Percentiles rank a stretch among this genome's conserved stretches.
Evolutionary conservation across 1,140 invertebrate species (phyloP).

Genomic region (Liolophura sinensis): DNA sequence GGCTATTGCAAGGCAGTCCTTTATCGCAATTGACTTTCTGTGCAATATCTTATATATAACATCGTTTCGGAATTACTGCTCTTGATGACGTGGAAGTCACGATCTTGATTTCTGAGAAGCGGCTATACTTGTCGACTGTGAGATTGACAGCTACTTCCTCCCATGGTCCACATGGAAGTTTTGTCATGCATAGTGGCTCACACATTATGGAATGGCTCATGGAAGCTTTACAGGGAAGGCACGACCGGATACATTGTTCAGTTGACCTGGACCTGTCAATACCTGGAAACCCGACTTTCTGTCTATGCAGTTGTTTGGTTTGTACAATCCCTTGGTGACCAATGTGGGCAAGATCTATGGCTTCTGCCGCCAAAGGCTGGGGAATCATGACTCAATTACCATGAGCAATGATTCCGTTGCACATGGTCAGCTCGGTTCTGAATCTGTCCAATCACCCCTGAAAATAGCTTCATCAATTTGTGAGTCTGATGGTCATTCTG

Average conservation of each 20-base stretch:
- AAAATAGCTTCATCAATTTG: conserved; percentile 20
- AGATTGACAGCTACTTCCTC: too few species aligned
- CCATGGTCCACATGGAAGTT: too few species aligned
- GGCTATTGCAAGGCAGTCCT: conserved; percentile 19
- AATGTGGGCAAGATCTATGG: conserved; percentile 33
- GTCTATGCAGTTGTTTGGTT: conserved; percentile 39
- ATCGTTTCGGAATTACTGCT: conserved; percentile 16
- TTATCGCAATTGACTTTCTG: conserved; percentile 21
- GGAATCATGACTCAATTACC: conserved; percentile 32
- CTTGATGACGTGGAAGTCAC: conserved; percentile 20
- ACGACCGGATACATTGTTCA: conserved; percentile 28
- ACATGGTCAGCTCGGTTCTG: conserved; percentile 10
- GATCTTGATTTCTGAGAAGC: conserved; percentile 34
- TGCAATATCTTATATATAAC: conserved; percentile 22
- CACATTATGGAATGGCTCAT: conserved; percentile 8
- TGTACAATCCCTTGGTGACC: conserved; percentile 37
- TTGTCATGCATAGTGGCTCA: conserved; percentile 41
- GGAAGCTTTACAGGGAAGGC: conserved; percentile 34
- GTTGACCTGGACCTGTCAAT: conserved; percentile 40
- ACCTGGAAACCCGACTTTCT: conserved; percentile 48
- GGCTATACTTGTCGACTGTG: conserved; percentile 34
- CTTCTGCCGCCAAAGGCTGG: conserved; percentile 16
- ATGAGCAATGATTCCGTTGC: conserved; percentile 19
- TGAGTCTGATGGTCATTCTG: conserved; percentile 7
- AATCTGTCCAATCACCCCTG: conserved; percentile 14